Evolutionary conservation across 2,888 invertebrate genomes (phyloP).

Genomic region (Amblyjoppa proteus): DNA sequence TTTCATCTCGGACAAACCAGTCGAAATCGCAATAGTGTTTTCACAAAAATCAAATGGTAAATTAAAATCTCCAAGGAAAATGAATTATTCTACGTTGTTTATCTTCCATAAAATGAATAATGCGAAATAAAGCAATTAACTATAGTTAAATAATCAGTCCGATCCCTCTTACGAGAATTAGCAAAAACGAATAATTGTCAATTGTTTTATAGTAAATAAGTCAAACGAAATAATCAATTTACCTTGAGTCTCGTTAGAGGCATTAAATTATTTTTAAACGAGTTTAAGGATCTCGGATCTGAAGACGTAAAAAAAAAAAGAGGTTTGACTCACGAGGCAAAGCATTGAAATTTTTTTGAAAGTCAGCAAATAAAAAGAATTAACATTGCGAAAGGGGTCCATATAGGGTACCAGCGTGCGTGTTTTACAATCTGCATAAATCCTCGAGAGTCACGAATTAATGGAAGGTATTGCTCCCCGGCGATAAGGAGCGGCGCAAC

Average conservation of each 20-base stretch:
- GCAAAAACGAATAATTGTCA: too few relatives aligned
- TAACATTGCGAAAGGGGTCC: constrained; percentile 4
- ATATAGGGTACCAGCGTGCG: constrained; percentile 24
- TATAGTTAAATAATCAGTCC: too few relatives aligned
- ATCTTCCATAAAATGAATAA: too few relatives aligned
- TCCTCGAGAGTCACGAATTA: constrained; percentile 12
- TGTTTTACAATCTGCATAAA: constrained; percentile 43
- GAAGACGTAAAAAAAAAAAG: not conserved
- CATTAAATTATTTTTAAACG: too few relatives aligned
- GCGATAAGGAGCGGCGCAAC: constrained; percentile 22
- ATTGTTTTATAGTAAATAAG: too few relatives aligned
- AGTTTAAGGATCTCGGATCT: too few relatives aligned
- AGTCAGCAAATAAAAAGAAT: not conserved
- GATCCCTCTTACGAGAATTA: too few relatives aligned
- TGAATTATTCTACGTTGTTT: too few relatives aligned
- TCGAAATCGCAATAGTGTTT: not conserved
- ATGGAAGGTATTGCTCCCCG: not conserved
- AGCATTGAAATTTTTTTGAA: not conserved
- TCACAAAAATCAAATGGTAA: not conserved
- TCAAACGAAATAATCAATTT: too few relatives aligned
- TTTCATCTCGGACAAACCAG: not conserved
- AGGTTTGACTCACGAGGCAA: too few relatives aligned
- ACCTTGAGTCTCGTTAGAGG: too few relatives aligned
- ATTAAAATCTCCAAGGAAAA: not conserved
- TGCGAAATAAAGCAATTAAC: too few relatives aligned